These are phyloP conservation scores for Dicerorhinus sumatrensis DNA, from an alignment of 2,113 vertebrate genomes.

Conservation along the genomic window DNA sequence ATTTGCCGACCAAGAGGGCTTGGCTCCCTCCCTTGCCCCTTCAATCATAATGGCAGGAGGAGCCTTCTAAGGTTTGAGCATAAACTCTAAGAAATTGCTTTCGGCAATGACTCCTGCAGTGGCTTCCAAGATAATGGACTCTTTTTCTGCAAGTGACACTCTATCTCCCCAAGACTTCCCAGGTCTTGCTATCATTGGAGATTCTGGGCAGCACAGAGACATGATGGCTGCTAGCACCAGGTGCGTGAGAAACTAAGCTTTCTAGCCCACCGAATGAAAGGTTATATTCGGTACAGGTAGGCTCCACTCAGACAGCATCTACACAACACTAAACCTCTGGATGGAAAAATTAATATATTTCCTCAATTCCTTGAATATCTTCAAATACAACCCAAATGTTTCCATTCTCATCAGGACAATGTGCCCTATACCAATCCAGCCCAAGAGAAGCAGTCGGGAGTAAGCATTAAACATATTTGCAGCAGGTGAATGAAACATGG, in stretches of 20 bases:
- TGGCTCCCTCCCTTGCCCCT: slow-evolving; percentile 54
- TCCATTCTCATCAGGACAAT: not conserved
- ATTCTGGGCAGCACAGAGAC: not conserved
- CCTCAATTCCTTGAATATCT: not conserved
- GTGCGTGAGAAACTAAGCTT: not conserved
- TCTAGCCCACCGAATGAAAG: not conserved
- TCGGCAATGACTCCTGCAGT: slow-evolving; percentile 9
- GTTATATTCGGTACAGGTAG: not conserved
- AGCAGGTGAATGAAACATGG: not conserved
- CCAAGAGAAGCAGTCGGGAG: not conserved
- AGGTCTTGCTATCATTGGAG: not conserved
- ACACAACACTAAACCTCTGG: slow-evolving; percentile 15
- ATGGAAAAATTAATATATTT: slow-evolving; percentile 48
- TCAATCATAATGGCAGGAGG: slow-evolving; percentile 69
- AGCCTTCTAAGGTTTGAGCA: slow-evolving; percentile 69
- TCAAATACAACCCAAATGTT: not conserved
- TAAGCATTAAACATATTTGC: not conserved
- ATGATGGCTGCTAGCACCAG: not conserved
- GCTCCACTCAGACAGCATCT: not conserved
- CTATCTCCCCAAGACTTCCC: not conserved
- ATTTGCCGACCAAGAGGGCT: slow-evolving; percentile 71
- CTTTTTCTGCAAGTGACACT: not conserved
- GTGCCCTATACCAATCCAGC: not conserved
- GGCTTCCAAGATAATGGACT: slow-evolving; percentile 24
- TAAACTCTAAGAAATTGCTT: slow-evolving; percentile 75